phyloP scores from a whole-genome alignment of 2,797 vertebrate genomes.

The Caiman crocodilus region DNA sequence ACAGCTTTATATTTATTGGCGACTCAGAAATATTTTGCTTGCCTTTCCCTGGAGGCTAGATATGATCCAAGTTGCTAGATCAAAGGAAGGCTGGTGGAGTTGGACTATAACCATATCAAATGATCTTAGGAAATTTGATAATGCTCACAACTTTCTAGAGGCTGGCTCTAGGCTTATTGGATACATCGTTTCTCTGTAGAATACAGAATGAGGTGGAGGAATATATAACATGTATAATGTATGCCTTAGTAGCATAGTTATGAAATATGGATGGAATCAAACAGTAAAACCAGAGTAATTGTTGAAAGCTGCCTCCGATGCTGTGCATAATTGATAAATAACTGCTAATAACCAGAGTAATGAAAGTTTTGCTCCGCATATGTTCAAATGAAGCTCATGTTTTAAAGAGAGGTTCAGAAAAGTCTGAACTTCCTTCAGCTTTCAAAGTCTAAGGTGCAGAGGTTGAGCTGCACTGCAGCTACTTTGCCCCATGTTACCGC shows the following conservation, averaged over 20 bases:
- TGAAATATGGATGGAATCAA: conserved; percentile 57
- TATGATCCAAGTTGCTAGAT: conserved; percentile 4
- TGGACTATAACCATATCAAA: conserved; percentile 32
- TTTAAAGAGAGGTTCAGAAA: not conserved
- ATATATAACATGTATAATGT: conserved; percentile 23
- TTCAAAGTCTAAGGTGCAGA: not conserved
- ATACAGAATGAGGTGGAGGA: not conserved
- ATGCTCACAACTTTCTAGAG: conserved; percentile 23
- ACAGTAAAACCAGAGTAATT: conserved; percentile 9
- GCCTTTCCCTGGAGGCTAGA: conserved; percentile 22
- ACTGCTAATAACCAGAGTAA: conserved; percentile 25
- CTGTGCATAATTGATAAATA: conserved; percentile 53
- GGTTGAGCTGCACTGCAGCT: not conserved
- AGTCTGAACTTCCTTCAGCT: not conserved
- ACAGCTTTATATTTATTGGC: conserved; percentile 14
- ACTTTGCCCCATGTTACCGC: not conserved
- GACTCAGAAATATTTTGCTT: conserved; percentile 15
- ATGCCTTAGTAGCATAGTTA: not conserved
- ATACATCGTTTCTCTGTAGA: conserved; percentile 10
- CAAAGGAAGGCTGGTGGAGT: conserved; percentile 1
- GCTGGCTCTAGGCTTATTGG: conserved; percentile 11
- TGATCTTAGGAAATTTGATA: conserved; percentile 27
- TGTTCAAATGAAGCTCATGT: not conserved
- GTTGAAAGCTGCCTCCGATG: conserved; percentile 25
- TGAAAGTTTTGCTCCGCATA: not conserved